These are phyloP conservation scores for Himantopus leucocephalus DNA, from an alignment of 2,113 vertebrate species.

Conservation along the genomic window DNA sequence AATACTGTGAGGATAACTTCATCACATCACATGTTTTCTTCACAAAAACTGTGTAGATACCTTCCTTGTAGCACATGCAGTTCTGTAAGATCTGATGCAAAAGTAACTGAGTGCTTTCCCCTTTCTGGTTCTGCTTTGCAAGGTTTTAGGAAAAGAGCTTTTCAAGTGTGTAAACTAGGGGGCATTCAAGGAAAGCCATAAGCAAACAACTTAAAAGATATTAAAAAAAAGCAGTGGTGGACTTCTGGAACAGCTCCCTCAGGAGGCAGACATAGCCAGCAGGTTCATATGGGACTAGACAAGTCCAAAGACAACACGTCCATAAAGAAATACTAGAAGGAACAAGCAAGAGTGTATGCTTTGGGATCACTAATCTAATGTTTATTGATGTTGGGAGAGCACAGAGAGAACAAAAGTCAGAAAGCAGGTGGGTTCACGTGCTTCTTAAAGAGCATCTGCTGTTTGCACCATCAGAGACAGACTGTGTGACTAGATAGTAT, in stretches of 20 bases:
- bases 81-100: neutral
- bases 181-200: neutral
- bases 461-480: neutral
- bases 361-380: neutral
- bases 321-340: neutral
- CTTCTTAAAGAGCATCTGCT: neutral
- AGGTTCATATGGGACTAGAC: neutral
- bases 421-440: neutral
- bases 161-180: neutral
- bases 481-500: neutral
- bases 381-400: neutral
- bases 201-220: neutral
- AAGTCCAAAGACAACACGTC: neutral
- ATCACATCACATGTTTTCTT: neutral
- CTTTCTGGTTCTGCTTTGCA: neutral
- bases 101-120: neutral
- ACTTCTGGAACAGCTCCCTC: neutral
- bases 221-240: neutral
- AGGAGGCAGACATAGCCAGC: neutral
- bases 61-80: neutral
- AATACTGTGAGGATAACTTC: neutral
- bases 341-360: neutral
- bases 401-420: neutral
- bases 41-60: neutral
- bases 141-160: neutral